phyloP scores from a whole-genome alignment of 2,888 invertebrate species.

The Andricus curvator region DNA sequence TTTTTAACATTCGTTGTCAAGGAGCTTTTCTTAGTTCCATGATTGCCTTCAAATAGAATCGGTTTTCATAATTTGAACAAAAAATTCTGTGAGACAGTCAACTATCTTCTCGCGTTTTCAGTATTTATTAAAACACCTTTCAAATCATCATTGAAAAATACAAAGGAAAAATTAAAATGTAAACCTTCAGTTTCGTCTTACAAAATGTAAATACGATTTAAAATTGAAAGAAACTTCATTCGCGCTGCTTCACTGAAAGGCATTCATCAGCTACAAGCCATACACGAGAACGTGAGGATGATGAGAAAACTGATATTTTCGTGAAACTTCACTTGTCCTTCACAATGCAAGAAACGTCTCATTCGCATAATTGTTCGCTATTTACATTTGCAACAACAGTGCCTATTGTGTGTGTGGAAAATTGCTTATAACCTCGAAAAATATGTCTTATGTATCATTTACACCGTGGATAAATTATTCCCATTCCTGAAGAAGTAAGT shows the following conservation, averaged over 20 bases:
- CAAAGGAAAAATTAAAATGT: not conserved
- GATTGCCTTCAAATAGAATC: too few relatives aligned
- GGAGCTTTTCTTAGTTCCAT: too few relatives aligned
- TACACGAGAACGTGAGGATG: not conserved
- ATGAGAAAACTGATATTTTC: constrained; percentile 6
- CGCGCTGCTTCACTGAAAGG: not conserved
- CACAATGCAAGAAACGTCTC: not conserved
- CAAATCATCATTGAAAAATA: too few relatives aligned
- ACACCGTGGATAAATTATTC: constrained; percentile 7
- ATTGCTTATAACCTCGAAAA: constrained; percentile 7
- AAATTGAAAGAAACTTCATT: not conserved
- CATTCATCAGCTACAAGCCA: not conserved
- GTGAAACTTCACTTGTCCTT: not conserved
- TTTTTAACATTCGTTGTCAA: too few relatives aligned
- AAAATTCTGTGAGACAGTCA: too few relatives aligned
- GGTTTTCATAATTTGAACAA: too few relatives aligned
- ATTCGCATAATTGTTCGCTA: not conserved
- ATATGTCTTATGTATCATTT: not conserved
- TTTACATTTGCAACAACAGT: too few relatives aligned
- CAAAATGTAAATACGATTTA: not conserved
- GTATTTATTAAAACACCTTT: not conserved
- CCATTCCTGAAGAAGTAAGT: constrained; percentile 4
- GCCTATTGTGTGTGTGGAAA: not conserved
- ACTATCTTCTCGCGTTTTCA: not conserved
- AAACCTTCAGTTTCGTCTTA: not conserved